Evolutionary conservation across 2,797 vertebrate genomes (phyloP).

Genomic region (Brachyrhaphis roseni): DNA sequence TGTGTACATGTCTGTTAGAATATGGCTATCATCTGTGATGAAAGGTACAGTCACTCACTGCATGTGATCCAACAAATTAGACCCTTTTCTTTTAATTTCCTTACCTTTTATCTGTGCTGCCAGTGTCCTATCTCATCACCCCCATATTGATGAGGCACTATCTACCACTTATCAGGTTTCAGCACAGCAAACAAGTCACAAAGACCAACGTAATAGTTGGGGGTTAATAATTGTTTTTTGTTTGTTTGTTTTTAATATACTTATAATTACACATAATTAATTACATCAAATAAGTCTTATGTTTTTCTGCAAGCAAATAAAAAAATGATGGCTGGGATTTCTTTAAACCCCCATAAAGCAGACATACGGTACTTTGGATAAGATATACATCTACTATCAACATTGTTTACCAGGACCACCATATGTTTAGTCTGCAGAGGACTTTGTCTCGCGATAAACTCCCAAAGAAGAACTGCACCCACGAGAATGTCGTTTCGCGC

Average conservation of each 20-base stretch:
- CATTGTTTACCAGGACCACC: conserved; percentile 52
- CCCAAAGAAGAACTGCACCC: conserved; percentile 59
- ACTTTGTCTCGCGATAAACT: conserved; percentile 75
- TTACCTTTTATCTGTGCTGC: background rate
- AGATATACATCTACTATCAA: background rate
- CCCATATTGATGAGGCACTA: no score
- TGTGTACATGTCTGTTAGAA: background rate
- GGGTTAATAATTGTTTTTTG: no score
- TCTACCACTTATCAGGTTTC: background rate
- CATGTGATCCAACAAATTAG: background rate
- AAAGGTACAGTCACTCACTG: background rate
- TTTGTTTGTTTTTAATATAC: no score
- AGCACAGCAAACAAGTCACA: background rate
- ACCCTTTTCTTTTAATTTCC: background rate
- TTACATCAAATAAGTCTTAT: conserved; percentile 1
- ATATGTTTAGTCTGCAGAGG: conserved; percentile 27
- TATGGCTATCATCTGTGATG: background rate
- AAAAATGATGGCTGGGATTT: background rate
- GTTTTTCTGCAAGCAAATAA: background rate
- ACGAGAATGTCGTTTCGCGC: conserved; percentile 86
- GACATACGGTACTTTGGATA: background rate
- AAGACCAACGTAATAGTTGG: background rate
- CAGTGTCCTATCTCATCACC: background rate
- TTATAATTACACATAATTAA: conserved; percentile 14
- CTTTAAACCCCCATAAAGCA: background rate